Conservation (phyloP, 2,888 invertebrate species). For the Scaptomyza polygonia region DNA sequence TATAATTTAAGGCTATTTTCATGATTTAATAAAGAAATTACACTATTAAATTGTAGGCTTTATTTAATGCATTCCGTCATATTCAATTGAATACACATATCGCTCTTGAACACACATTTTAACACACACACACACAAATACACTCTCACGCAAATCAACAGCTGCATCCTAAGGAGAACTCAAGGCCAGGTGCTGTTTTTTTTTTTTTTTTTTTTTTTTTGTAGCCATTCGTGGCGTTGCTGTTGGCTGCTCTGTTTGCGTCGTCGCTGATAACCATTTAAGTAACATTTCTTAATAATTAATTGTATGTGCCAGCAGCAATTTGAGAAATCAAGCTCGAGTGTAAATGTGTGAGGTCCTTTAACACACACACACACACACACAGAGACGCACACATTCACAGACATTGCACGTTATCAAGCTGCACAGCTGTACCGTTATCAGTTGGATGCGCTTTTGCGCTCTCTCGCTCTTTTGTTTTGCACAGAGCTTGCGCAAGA, state of each 20-base stretch:
- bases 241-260: slow-evolving; percentile 9
- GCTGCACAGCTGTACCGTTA: slow-evolving; percentile 72
- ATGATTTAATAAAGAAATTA: too few relatives aligned
- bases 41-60: too few relatives aligned
- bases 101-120: slow-evolving; percentile 5
- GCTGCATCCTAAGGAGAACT: slow-evolving; percentile 37
- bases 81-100: neutral
- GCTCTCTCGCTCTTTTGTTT: slow-evolving; percentile 16
- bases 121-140: neutral
- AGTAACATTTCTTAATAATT: slow-evolving; percentile 58
- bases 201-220: neutral
- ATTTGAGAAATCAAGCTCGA: slow-evolving; percentile 53
- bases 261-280: slow-evolving; percentile 49
- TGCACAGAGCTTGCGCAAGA: slow-evolving; percentile 31
- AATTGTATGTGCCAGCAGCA: slow-evolving; percentile 67
- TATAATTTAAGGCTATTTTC: too few relatives aligned
- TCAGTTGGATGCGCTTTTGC: slow-evolving; percentile 46
- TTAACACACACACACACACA: slow-evolving; percentile 4
- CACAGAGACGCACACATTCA: neutral
- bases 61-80: neutral
- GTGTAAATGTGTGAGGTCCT: slow-evolving; percentile 12
- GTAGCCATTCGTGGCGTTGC: slow-evolving; percentile 13
- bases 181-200: slow-evolving; percentile 46
- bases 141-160: slow-evolving; percentile 18
- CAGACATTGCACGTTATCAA: slow-evolving; percentile 54